phyloP scores from a whole-genome alignment of 2,888 invertebrate species.

The Lepidochrysops patricia region DNA sequence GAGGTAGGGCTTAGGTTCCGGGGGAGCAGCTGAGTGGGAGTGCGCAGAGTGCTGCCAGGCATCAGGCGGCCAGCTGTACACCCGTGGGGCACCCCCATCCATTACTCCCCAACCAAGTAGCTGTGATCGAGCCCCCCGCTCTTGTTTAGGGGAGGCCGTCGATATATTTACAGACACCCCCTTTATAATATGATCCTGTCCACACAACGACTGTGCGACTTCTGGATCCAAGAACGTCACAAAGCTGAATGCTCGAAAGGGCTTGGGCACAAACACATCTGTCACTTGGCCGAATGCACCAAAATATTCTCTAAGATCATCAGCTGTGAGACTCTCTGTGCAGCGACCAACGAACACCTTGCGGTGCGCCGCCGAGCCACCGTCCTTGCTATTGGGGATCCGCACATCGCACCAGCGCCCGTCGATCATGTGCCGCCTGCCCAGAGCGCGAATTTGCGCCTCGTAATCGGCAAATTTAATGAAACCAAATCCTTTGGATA shows the following conservation, averaged over 20 bases:
- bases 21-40: constrained; percentile 32
- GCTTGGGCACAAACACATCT: constrained; percentile 90
- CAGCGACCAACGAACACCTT: constrained; percentile 91
- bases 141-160: constrained; percentile 88
- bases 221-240: constrained; percentile 88
- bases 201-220: constrained; percentile 84
- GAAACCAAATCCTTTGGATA: constrained; percentile 83
- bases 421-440: constrained; percentile 79
- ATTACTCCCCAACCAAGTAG: constrained; percentile 51
- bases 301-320: constrained; percentile 85
- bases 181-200: constrained; percentile 88
- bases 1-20: constrained; percentile 63
- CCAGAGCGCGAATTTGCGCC: constrained; percentile 77
- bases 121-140: constrained; percentile 46
- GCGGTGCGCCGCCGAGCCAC: constrained; percentile 78
- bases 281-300: constrained; percentile 87
- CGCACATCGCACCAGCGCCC: constrained; percentile 83
- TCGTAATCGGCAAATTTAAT: constrained; percentile 79
- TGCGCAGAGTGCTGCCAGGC: constrained; percentile 35
- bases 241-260: constrained; percentile 88
- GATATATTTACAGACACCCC: constrained; percentile 91
- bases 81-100: constrained; percentile 37
- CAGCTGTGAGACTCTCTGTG: constrained; percentile 85
- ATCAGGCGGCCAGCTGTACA: constrained; percentile 41
- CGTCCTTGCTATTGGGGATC: constrained; percentile 81